Evolutionary conservation across 2,888 invertebrate genomes (phyloP).

Genomic region (Heliconius cydno): DNA sequence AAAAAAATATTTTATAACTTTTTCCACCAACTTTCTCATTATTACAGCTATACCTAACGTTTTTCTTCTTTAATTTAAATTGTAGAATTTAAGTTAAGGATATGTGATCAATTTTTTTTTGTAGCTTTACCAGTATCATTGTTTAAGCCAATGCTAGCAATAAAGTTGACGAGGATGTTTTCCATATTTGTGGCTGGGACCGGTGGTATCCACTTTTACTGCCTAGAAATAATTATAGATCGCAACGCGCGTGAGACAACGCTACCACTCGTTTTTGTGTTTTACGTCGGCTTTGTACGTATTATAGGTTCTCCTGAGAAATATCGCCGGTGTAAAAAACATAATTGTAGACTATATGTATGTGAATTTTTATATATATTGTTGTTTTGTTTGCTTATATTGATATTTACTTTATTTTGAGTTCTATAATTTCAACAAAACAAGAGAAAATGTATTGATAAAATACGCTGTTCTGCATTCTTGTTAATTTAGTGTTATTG

Average conservation of each 20-base stretch:
- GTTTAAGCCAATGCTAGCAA: conserved; percentile 53
- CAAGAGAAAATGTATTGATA: not conserved
- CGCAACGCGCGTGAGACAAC: conserved; percentile 39
- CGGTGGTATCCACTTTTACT: conserved; percentile 47
- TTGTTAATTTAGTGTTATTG: not conserved
- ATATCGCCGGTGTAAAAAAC: conserved; percentile 7
- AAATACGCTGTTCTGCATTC: not conserved
- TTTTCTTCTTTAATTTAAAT: not conserved
- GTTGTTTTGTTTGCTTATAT: not conserved
- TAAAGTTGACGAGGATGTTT: conserved; percentile 57
- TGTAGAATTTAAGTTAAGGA: conserved; percentile 54
- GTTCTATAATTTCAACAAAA: not conserved
- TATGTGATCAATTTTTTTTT: conserved; percentile 69
- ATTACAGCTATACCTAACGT: too few relatives aligned
- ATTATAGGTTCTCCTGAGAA: conserved; percentile 28
- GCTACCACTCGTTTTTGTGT: conserved; percentile 31
- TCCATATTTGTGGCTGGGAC: conserved; percentile 54
- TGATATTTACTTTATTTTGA: not conserved
- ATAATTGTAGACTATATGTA: not conserved
- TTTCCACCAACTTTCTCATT: not conserved
- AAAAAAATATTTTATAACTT: not conserved
- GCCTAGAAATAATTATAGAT: conserved; percentile 45
- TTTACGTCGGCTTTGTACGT: conserved; percentile 26
- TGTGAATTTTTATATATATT: not conserved
- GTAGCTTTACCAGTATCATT: conserved; percentile 62